Evolutionary conservation across 2,797 vertebrate species (phyloP).

Genomic region (Helarctos malayanus): DNA sequence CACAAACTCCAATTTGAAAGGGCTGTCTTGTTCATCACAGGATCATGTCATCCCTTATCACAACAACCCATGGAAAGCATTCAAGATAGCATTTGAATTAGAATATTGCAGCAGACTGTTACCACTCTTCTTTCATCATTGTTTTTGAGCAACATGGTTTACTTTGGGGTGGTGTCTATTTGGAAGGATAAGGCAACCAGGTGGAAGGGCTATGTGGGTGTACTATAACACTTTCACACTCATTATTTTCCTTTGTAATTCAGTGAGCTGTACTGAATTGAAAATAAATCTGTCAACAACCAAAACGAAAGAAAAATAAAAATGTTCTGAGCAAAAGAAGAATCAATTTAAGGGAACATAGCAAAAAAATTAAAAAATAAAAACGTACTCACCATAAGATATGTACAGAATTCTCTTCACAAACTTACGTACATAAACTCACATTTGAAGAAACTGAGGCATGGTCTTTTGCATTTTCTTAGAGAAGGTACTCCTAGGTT

Average conservation of each 20-base stretch:
- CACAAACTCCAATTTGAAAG: conserved; percentile 26
- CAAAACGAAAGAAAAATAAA: conserved; percentile 84
- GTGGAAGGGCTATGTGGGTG: conserved; percentile 88
- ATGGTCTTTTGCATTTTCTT: not conserved
- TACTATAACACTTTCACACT: conserved; percentile 86
- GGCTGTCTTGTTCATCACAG: conserved; percentile 2
- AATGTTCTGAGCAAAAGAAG: conserved; percentile 89
- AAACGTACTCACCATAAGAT: not conserved
- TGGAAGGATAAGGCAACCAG: conserved; percentile 71
- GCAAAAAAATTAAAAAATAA: not conserved
- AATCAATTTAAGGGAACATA: conserved; percentile 68
- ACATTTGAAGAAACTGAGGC: conserved; percentile 48
- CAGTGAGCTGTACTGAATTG: conserved; percentile 91
- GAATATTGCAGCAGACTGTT: conserved; percentile 35
- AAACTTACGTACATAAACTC: not conserved
- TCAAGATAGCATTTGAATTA: conserved; percentile 59
- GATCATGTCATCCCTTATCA: not conserved
- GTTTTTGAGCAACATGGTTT: conserved; percentile 64
- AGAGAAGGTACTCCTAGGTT: not conserved
- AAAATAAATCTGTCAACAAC: conserved; percentile 92
- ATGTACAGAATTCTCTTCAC: conserved; percentile 1
- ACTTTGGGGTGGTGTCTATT: not conserved
- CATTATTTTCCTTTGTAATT: conserved; percentile 92
- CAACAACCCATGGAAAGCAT: conserved; percentile 6
- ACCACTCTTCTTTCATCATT: conserved; percentile 49